A percentile compares a stretch with the other conserved stretches of the same genome.
These are phyloP conservation scores for Enteromius viviparus DNA, from an alignment of 2,797 vertebrate genomes.

Conservation along the genomic window DNA sequence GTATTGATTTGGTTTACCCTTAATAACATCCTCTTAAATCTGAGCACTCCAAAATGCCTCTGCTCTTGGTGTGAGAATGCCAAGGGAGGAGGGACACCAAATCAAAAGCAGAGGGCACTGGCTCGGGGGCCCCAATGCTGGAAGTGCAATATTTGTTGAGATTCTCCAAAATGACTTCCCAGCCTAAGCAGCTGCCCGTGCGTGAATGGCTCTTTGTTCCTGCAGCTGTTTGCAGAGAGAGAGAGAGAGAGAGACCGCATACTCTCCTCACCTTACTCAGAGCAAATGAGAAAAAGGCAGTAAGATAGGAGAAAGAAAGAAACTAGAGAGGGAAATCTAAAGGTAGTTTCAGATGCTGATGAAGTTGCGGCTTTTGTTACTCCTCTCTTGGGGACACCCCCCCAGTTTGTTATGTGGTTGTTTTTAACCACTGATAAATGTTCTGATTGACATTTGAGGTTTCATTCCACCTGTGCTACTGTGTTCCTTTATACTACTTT, in stretches of 20 bases:
- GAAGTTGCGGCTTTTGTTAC: conserved; percentile 12
- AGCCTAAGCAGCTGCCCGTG: conserved; percentile 65
- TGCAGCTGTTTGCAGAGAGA: conserved; percentile 62
- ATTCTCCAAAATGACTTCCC: conserved; percentile 73
- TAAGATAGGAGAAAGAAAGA: neutral
- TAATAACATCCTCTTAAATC: neutral
- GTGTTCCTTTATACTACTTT: neutral
- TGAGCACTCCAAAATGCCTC: neutral
- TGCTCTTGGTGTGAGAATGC: conserved; percentile 1
- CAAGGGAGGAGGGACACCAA: conserved; percentile 50
- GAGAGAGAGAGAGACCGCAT: neutral
- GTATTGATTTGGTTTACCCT: neutral
- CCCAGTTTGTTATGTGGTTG: neutral
- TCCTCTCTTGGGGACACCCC: neutral
- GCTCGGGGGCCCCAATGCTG: conserved; percentile 56
- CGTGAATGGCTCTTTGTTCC: conserved; percentile 77
- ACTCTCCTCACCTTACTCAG: conserved; percentile 30
- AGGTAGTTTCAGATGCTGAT: conserved; percentile 10
- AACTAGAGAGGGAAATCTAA: neutral
- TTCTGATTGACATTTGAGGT: conserved; percentile 6
- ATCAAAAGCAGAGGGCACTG: conserved; percentile 64
- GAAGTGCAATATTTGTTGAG: conserved; percentile 80
- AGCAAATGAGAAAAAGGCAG: neutral
- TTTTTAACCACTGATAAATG: neutral
- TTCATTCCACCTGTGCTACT: conserved; percentile 9